Evolutionary conservation across 2,113 vertebrate genomes (phyloP).

Genomic region (Gymnorhina tibicen): DNA sequence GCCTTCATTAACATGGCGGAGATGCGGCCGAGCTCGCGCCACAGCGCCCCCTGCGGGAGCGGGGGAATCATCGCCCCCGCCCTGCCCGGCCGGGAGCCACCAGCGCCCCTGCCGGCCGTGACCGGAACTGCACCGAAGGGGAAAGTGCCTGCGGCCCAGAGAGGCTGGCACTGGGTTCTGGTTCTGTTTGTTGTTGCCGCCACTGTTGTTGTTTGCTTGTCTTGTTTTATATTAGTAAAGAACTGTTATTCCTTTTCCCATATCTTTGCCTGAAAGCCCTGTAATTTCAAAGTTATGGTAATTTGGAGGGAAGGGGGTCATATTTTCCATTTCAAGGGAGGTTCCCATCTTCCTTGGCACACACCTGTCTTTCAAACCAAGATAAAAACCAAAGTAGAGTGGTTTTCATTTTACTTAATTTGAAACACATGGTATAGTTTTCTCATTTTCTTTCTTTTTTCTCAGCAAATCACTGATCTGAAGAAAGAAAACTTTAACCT

Average conservation of each 20-base stretch:
- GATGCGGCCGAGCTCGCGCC: no score
- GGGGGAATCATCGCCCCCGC: no score
- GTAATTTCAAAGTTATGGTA: background rate
- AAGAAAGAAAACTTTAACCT: conserved; percentile 99
- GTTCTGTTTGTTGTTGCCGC: background rate
- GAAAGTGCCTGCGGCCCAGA: background rate
- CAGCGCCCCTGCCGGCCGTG: no score
- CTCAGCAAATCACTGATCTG: conserved; percentile 92
- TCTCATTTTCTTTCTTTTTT: background rate
- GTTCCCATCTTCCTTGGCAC: background rate
- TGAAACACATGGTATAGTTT: background rate
- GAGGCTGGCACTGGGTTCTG: no score
- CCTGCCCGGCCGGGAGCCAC: no score
- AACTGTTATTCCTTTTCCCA: background rate
- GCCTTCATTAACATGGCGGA: no score
- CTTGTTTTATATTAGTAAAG: background rate
- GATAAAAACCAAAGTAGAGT: background rate
- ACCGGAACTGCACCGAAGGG: background rate
- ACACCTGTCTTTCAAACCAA: background rate
- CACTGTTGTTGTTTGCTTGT: background rate
- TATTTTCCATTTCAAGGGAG: background rate
- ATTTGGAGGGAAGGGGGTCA: background rate
- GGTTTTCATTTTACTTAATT: background rate
- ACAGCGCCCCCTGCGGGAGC: background rate
- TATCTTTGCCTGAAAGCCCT: background rate